Base-by-base conservation (phyloP, 1,140 invertebrate genomes). In the Drosophila elegans region DNA sequence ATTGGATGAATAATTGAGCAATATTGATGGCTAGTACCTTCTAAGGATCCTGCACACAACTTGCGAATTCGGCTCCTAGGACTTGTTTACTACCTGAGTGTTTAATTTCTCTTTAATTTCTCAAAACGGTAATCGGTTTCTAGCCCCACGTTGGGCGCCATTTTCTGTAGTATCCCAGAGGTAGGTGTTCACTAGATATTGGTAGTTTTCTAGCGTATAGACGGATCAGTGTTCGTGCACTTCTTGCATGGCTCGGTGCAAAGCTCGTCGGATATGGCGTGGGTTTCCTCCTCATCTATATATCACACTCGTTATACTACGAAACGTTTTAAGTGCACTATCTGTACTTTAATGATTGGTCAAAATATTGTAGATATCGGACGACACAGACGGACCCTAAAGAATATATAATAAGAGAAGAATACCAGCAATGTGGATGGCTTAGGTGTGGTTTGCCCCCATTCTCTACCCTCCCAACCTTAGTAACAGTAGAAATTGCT, bases 371-470 rank as follows among this genome's bases (percentile, higher is more conserved):
- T 11, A 5, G 38, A n/a, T 39, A n/a, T 39, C 38, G 5, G 38
- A 39, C n/a, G 4, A 5, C 4, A 4, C 38, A 12, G 38, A 39
- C 38, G 38, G 38, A 39, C 38, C 38, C 38, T 39, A 39, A 39
- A 2, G n/a, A 39, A 39, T 21, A n/a, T 12, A 39, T 11, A 39
- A n/a, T n/a, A 4, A 13, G 27, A 27, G 27, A 29, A 25, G 9
- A 49, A 49, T 29, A 49, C 46, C 11, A n/a, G 46, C 46, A 25
- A 13, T n/a, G 13, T 41, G 39, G 39, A n/a, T 32, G 46, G 46
- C 46, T 49, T 11, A 49, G 46, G 25, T 49, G 46, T 32, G 2
- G 10, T 13, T 49, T 21, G n/a, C 27, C 46, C 27, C 46, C 46
- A 48, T 27, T 48, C 46, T 48, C n/a, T 48, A 48, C 46, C 25